Base-by-base conservation (phyloP, 2,113 vertebrate genomes). In the Arothron firmamentum region DNA sequence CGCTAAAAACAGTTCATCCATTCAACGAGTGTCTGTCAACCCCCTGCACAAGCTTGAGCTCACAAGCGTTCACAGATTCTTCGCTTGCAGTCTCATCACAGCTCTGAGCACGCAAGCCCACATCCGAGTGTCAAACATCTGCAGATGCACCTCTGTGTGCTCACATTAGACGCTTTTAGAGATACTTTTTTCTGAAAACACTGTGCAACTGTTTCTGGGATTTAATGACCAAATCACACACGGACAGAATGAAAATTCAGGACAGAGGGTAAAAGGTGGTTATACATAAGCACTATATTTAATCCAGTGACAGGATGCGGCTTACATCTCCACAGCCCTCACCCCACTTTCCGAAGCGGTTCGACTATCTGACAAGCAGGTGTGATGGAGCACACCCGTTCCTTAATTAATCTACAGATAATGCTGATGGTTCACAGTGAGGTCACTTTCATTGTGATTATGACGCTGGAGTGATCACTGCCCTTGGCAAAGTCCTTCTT, bases 351-450 rank as follows among this genome's bases (percentile, higher is more conserved):
- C 28, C 2, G 20, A 52, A 42, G 46, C 58, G 11, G 11, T 21
- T 19, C 12, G 8, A 60, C 56, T 16, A 49, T 60, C 14, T 17
- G 15, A 21, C 31, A 19, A 43, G 10, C 21, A 14, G 34, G 17
- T 56, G 31, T 68, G 28, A 60, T 60, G 31, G 14, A 50, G 49
- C 19, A 28, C 20, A 21, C 52, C 18, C 8, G 45, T 17, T 42
- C 28, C 43, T 59, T 81, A 70, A 84, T 83, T 74, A 70, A 83
- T 81, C 80, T 55, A 75, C 54, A 56, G 72, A 83, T 74, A 71
- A 82, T 11, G 62, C 65, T 72, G 80, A 77, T 34, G 21, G 81
- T 84, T 81, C 79, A 76, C 59, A 56, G 56, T 18, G 45, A 56
- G 83, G 76, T 85, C 81, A 78, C 67, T 75, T 65, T 67, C 65